phyloP scores from a whole-genome alignment of 1,140 invertebrate genomes.

The Drosophila takahashii region DNA sequence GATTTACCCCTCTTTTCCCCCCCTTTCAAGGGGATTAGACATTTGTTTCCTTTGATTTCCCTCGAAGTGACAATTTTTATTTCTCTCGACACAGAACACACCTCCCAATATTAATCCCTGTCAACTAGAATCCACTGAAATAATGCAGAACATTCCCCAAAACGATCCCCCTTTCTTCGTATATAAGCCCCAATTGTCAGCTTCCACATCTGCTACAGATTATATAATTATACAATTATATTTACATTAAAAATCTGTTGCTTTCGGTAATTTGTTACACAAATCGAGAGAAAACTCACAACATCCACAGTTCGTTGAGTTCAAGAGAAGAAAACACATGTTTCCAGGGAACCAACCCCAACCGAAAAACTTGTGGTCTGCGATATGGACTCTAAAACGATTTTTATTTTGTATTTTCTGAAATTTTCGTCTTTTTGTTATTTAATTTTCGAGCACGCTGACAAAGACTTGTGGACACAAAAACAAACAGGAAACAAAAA shows the following conservation, averaged over 20 bases:
- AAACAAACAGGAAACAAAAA: slow-evolving; percentile 54
- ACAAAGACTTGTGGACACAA: slow-evolving; percentile 72
- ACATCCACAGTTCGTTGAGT: slow-evolving; percentile 30
- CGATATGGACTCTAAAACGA: slow-evolving; percentile 14
- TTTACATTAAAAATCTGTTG: slow-evolving; percentile 81
- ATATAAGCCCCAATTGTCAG: slow-evolving; percentile 12
- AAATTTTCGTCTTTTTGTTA: slow-evolving; percentile 29
- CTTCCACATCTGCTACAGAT: slow-evolving; percentile 64
- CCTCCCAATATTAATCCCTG: slow-evolving; percentile 28
- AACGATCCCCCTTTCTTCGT: slow-evolving; percentile 32
- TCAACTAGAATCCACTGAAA: slow-evolving; percentile 16
- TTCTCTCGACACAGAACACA: slow-evolving; percentile 18
- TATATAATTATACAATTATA: slow-evolving; percentile 83
- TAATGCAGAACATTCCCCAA: neutral
- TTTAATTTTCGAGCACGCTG: slow-evolving; percentile 61
- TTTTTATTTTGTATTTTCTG: slow-evolving; percentile 37
- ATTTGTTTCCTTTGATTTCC: slow-evolving; percentile 20
- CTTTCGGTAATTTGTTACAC: slow-evolving; percentile 64
- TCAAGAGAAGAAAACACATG: slow-evolving; percentile 67
- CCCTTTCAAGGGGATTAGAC: neutral
- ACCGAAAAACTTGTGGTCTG: slow-evolving; percentile 18
- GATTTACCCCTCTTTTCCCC: neutral
- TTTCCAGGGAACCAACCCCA: slow-evolving; percentile 51
- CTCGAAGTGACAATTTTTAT: slow-evolving; percentile 1
- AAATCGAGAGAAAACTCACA: slow-evolving; percentile 33